Conservation (phyloP, 2,888 invertebrate genomes). For the Myathropa florea region DNA sequence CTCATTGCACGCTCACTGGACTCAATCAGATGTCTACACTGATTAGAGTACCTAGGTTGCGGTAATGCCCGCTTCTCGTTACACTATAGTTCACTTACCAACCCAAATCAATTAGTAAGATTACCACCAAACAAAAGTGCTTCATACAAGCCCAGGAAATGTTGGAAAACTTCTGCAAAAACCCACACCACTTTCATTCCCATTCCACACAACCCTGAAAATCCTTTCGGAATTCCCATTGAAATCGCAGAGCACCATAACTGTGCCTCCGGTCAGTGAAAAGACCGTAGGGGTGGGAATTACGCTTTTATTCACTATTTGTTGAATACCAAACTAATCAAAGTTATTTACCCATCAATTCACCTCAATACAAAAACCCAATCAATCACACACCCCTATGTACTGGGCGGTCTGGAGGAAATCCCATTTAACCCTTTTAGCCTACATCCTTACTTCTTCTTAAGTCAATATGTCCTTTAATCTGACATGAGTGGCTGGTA, state of each 20-base stretch:
- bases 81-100: background rate
- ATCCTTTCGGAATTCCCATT: background rate
- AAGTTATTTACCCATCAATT: slow-evolving; percentile 64
- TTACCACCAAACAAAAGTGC: background rate
- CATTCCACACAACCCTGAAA: background rate
- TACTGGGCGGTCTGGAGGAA: background rate
- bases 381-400: slow-evolving; percentile 44
- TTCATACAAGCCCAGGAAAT: background rate
- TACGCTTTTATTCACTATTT: slow-evolving; percentile 43
- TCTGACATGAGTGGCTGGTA: slow-evolving; percentile 60
- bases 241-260: background rate
- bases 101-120: background rate
- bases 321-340: slow-evolving; percentile 63
- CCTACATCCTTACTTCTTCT: slow-evolving; percentile 36
- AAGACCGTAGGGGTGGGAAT: background rate
- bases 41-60: too few relatives aligned
- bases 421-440: slow-evolving; percentile 51
- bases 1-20: too few relatives aligned
- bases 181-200: background rate
- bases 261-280: background rate
- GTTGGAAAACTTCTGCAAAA: background rate
- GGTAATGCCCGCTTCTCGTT: too few relatives aligned
- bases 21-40: too few relatives aligned
- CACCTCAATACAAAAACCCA: slow-evolving; percentile 59
- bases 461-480: slow-evolving; percentile 68